phyloP scores from a whole-genome alignment of 1,140 invertebrate genomes.

The Macrostomum lignano region DNA sequence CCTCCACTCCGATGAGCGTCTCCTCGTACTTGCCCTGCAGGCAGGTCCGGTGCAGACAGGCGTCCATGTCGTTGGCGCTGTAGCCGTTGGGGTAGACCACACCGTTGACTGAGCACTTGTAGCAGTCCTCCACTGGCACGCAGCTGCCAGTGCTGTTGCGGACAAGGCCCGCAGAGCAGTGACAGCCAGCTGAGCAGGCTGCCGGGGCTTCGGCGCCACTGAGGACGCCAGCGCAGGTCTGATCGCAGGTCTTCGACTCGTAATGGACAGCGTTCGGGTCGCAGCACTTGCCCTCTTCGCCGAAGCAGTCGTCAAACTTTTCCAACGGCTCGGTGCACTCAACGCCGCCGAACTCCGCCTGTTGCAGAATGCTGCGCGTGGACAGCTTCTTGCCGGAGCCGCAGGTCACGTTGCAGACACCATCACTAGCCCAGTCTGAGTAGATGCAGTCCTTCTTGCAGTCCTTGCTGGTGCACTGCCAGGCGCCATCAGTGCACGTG shows the following conservation, averaged over 20 bases:
- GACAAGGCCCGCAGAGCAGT: not conserved
- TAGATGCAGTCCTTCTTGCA: not conserved
- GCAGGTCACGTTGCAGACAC: slow-evolving; percentile 1
- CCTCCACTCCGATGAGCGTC: no score
- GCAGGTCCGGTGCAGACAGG: not conserved
- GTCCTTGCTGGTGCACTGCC: not conserved
- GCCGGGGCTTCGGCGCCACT: not conserved
- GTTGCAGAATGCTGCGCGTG: not conserved
- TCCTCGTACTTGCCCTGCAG: no score
- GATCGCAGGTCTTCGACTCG: not conserved
- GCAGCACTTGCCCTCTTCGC: not conserved
- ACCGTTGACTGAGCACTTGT: not conserved
- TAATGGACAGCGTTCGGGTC: not conserved
- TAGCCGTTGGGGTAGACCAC: not conserved
- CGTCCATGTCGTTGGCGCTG: not conserved
- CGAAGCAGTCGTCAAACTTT: not conserved
- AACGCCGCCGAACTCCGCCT: not conserved
- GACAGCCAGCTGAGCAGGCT: not conserved
- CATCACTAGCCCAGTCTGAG: not conserved
- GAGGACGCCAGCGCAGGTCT: slow-evolving; percentile 1
- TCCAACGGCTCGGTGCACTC: not conserved
- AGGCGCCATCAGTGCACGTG: not conserved
- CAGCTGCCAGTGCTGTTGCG: not conserved
- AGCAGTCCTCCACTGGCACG: not conserved
- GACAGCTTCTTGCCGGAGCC: not conserved